Evolutionary conservation across 2,113 vertebrate species (phyloP), one percentile per base, ranked within the genome.

Genomic region (Gasterosteus nipponicus): DNA sequence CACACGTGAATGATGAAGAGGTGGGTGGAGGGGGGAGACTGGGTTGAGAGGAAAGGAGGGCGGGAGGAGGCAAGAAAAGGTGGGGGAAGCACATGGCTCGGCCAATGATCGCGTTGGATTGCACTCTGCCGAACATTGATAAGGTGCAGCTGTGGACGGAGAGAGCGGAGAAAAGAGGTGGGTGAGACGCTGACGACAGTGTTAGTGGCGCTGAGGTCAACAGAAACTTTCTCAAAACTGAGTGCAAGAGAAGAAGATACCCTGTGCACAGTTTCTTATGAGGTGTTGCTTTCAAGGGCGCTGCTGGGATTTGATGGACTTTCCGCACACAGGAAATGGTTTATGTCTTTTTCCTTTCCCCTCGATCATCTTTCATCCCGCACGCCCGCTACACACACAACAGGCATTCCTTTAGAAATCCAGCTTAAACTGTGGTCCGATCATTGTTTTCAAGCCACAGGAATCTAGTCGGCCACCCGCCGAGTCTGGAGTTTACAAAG

Each of bases 121-220:
- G 85, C 69, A 10, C 42, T 59, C 76, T 54, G 86, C 90, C 87
- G 84, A 64, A 66, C 68, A 41, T 82, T 92, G 91, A 93, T 91
- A 90, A 85, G 86, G 80, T 86, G 72, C 93, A 92, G 93, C 93
- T 93, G 92, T 87, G 66, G 82, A 83, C 66, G 75, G 69, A 69
- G 70, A 4, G 12, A 70, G 26, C 63, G 44, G 11, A 80, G 69
- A 68, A 56, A 56, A 69, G 31, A 35, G 44, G 63, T 10, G 65
- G 69, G 38, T 61, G 59, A 84, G 64, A 82, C 70, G 38, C 49
- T 16, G 31, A 44, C 46, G 80, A 78, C 29, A 81, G 4, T 29
- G 78, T 83, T 33, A 58, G 42, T 35, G 16, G 33, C 7, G 15
- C 62, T 38, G 70, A 77, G 67, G 51, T 82, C 64, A 65, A 86